These are phyloP conservation scores for Ruditapes philippinarum DNA, from an alignment of 1,140 invertebrate genomes.

Conservation along the genomic window DNA sequence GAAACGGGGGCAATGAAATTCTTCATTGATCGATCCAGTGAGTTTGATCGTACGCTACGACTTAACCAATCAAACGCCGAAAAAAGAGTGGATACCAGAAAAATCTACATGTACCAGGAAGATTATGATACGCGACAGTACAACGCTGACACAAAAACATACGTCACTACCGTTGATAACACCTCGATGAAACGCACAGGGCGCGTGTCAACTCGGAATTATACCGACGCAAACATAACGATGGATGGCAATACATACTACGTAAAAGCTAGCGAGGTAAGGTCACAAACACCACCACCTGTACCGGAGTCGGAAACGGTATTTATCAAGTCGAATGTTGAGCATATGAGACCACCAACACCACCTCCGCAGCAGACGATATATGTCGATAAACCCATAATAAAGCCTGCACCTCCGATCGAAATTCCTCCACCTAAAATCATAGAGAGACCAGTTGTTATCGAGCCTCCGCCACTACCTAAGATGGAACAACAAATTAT, in stretches of 20 bases:
- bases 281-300: not conserved
- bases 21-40: conserved; percentile 54
- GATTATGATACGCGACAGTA: conserved; percentile 48
- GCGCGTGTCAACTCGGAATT: not conserved
- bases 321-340: conserved; percentile 8
- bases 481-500: conserved; percentile 32
- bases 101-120: conserved; percentile 64
- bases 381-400: conserved; percentile 41
- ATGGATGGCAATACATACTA: conserved; percentile 44
- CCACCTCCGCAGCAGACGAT: conserved; percentile 54
- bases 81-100: conserved; percentile 9
- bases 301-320: conserved; percentile 11
- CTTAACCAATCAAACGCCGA: not conserved
- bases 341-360: not conserved
- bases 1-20: conserved; percentile 53
- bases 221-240: not conserved
- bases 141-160: conserved; percentile 45
- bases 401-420: not conserved
- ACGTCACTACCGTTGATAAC: conserved; percentile 6
- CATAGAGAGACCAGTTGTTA: conserved; percentile 33
- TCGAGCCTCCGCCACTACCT: conserved; percentile 22
- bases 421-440: conserved; percentile 36
- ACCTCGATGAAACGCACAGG: not conserved
- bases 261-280: conserved; percentile 49
- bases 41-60: conserved; percentile 46